Evolutionary conservation across 2,113 vertebrate genomes (phyloP).

Genomic region (Oreocharis arfaki): DNA sequence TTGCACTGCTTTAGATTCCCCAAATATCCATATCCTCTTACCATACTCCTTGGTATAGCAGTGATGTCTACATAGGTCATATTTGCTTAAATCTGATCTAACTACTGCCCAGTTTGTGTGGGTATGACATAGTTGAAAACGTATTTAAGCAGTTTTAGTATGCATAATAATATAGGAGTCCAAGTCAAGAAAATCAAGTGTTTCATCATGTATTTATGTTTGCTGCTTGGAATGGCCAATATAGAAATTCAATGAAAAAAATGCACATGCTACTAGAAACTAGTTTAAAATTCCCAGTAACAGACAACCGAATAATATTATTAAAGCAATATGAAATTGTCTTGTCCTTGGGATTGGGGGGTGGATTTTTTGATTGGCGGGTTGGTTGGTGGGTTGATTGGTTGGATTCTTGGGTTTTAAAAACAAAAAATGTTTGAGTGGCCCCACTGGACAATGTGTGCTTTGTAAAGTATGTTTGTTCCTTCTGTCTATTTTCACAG

Average conservation of each 20-base stretch:
- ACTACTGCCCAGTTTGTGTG: neutral
- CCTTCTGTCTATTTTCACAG: neutral
- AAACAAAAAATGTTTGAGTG: rapidly evolving
- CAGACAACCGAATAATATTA: neutral
- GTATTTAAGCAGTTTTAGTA: neutral
- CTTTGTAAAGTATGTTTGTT: neutral
- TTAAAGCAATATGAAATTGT: neutral
- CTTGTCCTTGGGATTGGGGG: rapidly evolving
- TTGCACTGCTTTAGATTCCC: neutral
- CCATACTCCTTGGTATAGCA: neutral
- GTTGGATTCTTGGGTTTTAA: neutral
- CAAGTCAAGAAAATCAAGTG: neutral
- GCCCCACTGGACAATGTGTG: neutral
- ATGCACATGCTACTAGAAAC: neutral
- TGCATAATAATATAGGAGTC: neutral
- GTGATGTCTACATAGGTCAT: neutral
- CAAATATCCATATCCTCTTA: neutral
- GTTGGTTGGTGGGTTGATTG: neutral
- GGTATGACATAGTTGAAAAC: neutral
- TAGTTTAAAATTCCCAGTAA: neutral
- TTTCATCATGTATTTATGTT: neutral
- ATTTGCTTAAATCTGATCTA: neutral
- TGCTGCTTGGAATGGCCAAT: neutral
- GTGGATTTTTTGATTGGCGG: neutral
- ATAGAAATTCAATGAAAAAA: neutral